These are phyloP conservation scores for Colossoma macropomum DNA, from an alignment of 2,113 vertebrate species.

Conservation along the genomic window DNA sequence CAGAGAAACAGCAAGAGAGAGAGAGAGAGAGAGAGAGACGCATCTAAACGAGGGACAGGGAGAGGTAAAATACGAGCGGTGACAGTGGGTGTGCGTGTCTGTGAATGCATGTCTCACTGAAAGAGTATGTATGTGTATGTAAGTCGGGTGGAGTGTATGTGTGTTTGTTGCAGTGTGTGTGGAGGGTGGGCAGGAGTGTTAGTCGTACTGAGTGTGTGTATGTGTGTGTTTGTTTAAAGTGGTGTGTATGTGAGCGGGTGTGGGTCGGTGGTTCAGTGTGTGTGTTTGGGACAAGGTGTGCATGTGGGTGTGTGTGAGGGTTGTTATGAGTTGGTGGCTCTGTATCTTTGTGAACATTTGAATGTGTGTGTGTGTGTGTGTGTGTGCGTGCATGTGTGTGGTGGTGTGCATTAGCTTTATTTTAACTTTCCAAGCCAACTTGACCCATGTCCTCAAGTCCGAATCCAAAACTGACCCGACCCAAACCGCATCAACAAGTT, in stretches of 20 bases:
- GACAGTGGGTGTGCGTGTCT: conserved; percentile 7
- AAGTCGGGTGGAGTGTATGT: background rate
- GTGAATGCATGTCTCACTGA: background rate
- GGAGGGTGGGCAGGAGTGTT: too few species aligned
- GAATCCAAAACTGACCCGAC: too few species aligned
- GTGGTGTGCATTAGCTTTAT: too few species aligned
- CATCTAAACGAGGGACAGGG: background rate
- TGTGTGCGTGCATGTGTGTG: background rate
- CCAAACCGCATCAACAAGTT: too few species aligned
- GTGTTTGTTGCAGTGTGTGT: background rate
- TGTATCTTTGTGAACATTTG: too few species aligned
- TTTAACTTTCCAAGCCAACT: too few species aligned
- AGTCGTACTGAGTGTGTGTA: background rate
- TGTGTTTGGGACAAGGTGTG: background rate
- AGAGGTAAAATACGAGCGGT: background rate
- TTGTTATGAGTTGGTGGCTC: too few species aligned
- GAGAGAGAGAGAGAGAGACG: background rate
- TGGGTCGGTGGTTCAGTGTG: too few species aligned
- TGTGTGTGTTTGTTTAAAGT: background rate
- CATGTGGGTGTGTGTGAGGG: background rate
- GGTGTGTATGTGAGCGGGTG: background rate
- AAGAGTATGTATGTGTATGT: background rate
- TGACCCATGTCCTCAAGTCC: too few species aligned
- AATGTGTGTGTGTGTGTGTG: background rate
- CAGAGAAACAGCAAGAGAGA: background rate